phyloP scores from a whole-genome alignment of 53 echinoderm and acorn worm genomes.

The Holothuria leucospilota region DNA sequence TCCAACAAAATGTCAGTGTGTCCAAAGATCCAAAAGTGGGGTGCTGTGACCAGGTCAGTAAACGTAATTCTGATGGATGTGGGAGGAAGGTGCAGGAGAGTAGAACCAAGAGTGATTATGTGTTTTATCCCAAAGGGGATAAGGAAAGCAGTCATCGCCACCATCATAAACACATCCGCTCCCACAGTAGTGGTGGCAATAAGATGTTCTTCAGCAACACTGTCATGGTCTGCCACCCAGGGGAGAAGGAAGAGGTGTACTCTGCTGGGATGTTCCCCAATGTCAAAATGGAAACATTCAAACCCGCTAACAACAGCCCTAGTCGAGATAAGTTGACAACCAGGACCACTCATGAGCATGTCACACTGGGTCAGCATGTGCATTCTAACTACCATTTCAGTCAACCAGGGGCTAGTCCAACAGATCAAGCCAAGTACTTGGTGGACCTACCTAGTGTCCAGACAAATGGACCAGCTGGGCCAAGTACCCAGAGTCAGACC shows the following conservation, averaged over 20 bases:
- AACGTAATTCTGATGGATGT: not conserved
- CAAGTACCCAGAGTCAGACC: not conserved
- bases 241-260: not conserved
- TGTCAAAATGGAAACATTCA: conserved; percentile 11
- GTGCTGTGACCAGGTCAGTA: not conserved
- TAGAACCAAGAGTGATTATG: conserved; percentile 11
- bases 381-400: conserved; percentile 6
- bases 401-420: not conserved
- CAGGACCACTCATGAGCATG: conserved; percentile 27
- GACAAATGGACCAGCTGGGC: not conserved
- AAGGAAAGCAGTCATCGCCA: not conserved
- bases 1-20: not conserved
- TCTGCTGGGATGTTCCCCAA: conserved; percentile 2
- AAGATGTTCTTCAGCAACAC: not conserved
- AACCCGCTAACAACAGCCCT: not conserved
- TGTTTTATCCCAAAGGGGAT: not conserved
- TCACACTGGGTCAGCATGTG: conserved; percentile 30
- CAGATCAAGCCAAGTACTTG: conserved; percentile 19
- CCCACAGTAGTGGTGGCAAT: conserved; percentile 32
- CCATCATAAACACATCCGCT: conserved; percentile 21
- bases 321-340: not conserved
- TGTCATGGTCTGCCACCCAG: not conserved
- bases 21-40: conserved; percentile 15
- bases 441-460: not conserved
- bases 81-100: not conserved